Evolutionary conservation across 1,140 invertebrate species (phyloP).

Genomic region (Drosophila novamexicana): DNA sequence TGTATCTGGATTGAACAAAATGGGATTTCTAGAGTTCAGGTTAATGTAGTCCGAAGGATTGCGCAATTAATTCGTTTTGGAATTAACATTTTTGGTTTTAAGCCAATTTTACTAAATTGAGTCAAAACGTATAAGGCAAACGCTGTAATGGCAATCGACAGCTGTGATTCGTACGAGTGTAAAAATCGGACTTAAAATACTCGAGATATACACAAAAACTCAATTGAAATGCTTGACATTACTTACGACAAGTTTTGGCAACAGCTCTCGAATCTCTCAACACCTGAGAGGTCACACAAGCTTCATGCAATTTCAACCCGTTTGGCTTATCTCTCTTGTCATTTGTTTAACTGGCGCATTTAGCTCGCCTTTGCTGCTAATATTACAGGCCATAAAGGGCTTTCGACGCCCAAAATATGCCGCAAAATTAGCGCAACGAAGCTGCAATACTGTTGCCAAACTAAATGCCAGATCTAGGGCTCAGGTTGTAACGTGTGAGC

Average conservation of each 20-base stretch:
- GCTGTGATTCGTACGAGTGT: no score
- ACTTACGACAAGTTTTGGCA: background rate
- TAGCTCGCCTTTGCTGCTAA: background rate
- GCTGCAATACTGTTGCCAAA: constrained; percentile 24
- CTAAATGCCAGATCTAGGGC: constrained; percentile 39
- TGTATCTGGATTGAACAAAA: no score
- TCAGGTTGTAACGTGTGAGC: background rate
- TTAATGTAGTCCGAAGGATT: no score
- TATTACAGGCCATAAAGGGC: constrained; percentile 7
- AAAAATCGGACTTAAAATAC: no score
- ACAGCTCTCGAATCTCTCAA: background rate
- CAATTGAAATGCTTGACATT: no score
- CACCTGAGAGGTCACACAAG: background rate
- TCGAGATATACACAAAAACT: no score
- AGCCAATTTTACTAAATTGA: no score
- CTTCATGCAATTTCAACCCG: background rate
- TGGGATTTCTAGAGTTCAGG: no score
- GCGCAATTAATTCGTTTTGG: no score
- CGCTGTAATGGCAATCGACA: no score
- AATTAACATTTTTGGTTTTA: no score
- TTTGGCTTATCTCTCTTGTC: constrained; percentile 6
- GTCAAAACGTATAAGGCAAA: no score
- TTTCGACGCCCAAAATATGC: constrained; percentile 41
- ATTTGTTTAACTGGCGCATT: constrained; percentile 13
- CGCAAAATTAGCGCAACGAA: constrained; percentile 53